A percentile compares a stretch with the other conserved stretches of the same genome.
Evolutionary conservation across 2,113 vertebrate species (phyloP).

Genomic region (Sitta europaea): DNA sequence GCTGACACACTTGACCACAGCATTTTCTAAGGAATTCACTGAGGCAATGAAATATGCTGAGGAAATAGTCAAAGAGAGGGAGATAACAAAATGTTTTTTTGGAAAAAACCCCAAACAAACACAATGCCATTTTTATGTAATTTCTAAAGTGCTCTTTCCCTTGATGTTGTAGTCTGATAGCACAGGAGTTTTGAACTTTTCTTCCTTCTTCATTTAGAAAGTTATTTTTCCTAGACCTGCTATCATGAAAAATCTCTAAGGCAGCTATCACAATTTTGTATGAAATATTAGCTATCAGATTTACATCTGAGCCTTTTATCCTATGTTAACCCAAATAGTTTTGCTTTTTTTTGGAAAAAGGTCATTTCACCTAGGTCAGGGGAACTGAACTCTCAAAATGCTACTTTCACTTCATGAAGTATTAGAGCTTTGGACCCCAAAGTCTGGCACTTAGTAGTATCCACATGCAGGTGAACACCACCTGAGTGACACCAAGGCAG

Average conservation of each 20-base stretch:
- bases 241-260: neutral
- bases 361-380: neutral
- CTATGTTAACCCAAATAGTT: neutral
- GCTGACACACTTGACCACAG: neutral
- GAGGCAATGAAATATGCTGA: neutral
- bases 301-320: neutral
- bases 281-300: neutral
- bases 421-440: neutral
- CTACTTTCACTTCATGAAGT: neutral
- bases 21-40: neutral
- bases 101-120: neutral
- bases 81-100: neutral
- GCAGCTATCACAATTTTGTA: neutral
- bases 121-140: neutral
- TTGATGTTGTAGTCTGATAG: neutral
- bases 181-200: neutral
- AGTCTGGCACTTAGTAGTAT: neutral
- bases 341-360: neutral
- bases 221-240: neutral
- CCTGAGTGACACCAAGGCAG: neutral
- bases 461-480: rapidly evolving
- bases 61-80: neutral
- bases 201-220: neutral
- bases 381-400: neutral
- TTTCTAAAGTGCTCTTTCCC: neutral